Base-by-base conservation (phyloP, 2,113 vertebrate genomes). In the Heptranchias perlo region DNA sequence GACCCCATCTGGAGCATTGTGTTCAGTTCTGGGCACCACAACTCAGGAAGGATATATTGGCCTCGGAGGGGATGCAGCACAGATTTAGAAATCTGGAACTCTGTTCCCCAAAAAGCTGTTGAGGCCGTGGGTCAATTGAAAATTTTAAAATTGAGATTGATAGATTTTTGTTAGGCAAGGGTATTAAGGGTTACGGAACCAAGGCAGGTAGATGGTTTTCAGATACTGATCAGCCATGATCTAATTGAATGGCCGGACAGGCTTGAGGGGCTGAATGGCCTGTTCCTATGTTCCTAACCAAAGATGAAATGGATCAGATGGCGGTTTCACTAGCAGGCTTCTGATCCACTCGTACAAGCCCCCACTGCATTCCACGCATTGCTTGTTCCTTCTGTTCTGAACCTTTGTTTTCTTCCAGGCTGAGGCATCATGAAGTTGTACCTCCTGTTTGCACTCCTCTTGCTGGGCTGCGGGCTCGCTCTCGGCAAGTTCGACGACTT, bases 401-500 rank as follows among this genome's bases (percentile, higher is more conserved):
- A 82, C 78, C 39, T 91, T 58, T 91, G 28, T 69, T 49, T 39
- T 47, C 47, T 58, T 95, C 16, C 64, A 95, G 94, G 44, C 64
- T 95, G 39, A 67, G 73, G 25, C 94, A 95, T 16, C 94, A 95
- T 95, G 94, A 44, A 11, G 44, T 49, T 69, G 25, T 95, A 73
- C 23, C 47, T 96, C 96, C 65, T 95, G 65, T 52, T 95, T 69
- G 96, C 62, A 31, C n/a, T 96, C 69, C 96, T 97, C 3, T 94
- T 97, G 94, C 96, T 98, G 84, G 97, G 97, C 0, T 97, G 97
- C 96, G 96, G 96, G 84, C 96, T 97, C 96, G 96, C 97, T 96
- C 96, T 97, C 96, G 98, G 98, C 35, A 98, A 98, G 65, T 99
- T 99, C 6, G 98, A 99, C 39, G 99, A 99, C 39, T 99, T 99